Evolutionary conservation across 2,113 vertebrate species (phyloP).

Genomic region (Caloenas nicobarica): DNA sequence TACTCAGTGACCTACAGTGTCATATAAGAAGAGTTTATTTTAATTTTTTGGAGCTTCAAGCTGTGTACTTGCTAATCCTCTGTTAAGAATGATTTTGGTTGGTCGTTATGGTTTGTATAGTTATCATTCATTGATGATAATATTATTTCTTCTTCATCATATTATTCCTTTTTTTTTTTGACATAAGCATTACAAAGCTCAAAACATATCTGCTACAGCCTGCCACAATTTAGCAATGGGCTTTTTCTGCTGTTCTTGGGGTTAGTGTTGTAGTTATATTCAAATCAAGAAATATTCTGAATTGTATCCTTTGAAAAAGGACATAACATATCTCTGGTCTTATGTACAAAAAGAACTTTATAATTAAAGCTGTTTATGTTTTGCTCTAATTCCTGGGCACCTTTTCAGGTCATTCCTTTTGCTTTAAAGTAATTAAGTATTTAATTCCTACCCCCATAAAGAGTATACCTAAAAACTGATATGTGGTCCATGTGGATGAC

Average conservation of each 20-base stretch:
- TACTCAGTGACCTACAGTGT: neutral
- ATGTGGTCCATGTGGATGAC: neutral
- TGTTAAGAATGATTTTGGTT: neutral
- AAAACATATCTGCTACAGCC: neutral
- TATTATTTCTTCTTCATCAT: neutral
- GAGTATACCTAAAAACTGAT: neutral
- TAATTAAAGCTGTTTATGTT: neutral
- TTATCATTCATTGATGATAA: neutral
- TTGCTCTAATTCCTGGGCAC: neutral
- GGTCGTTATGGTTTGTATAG: neutral
- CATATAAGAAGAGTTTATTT: neutral
- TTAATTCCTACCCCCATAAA: neutral
- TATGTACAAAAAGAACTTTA: neutral
- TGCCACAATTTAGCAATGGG: neutral
- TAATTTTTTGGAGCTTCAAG: neutral
- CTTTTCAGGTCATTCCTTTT: neutral
- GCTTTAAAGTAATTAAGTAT: neutral
- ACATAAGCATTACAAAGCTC: neutral
- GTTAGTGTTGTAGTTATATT: neutral
- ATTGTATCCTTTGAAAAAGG: neutral
- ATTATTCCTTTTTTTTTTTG: neutral
- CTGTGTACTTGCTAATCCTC: neutral
- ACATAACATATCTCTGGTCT: neutral
- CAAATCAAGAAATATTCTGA: neutral
- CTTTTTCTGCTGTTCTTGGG: neutral